phyloP scores from a whole-genome alignment of 2,113 vertebrate genomes.

The Chamaea fasciata region DNA sequence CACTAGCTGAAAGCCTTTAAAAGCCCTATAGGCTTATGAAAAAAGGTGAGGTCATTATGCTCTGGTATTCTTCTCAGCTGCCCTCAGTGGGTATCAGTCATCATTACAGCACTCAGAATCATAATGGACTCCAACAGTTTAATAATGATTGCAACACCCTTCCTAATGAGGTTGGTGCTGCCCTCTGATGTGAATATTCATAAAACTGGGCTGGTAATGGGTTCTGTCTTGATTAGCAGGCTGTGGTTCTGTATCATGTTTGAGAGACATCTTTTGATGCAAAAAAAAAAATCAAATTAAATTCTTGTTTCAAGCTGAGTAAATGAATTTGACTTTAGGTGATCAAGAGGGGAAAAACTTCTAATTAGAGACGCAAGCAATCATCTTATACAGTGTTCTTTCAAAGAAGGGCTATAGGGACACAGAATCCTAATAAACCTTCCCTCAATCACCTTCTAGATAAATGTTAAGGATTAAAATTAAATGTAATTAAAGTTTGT shows the following conservation, averaged over 20 bases:
- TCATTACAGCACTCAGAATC: constrained; percentile 36
- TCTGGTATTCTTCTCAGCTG: constrained; percentile 10
- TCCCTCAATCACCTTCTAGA: constrained; percentile 68
- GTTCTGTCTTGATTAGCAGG: constrained; percentile 41
- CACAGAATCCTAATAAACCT: constrained; percentile 66
- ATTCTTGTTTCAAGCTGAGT: constrained; percentile 73
- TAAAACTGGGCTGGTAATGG: constrained; percentile 29
- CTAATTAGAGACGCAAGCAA: constrained; percentile 72
- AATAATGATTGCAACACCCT: constrained; percentile 42
- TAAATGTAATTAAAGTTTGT: constrained; percentile 72
- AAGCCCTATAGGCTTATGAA: not conserved
- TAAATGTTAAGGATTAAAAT: constrained; percentile 72
- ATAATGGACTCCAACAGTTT: constrained; percentile 62
- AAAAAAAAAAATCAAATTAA: constrained; percentile 71
- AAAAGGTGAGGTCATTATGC: constrained; percentile 7
- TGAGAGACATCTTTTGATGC: constrained; percentile 52
- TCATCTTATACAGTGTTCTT: constrained; percentile 62
- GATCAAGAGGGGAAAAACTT: constrained; percentile 72
- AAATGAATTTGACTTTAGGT: constrained; percentile 80
- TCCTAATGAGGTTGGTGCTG: constrained; percentile 22
- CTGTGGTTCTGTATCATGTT: constrained; percentile 54
- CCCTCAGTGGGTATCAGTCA: constrained; percentile 42
- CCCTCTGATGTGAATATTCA: constrained; percentile 56
- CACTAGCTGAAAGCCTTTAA: constrained; percentile 2
- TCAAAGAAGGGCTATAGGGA: constrained; percentile 63